Conservation (phyloP, 2,797 vertebrate genomes). For the Hafferia zeledoni region DNA sequence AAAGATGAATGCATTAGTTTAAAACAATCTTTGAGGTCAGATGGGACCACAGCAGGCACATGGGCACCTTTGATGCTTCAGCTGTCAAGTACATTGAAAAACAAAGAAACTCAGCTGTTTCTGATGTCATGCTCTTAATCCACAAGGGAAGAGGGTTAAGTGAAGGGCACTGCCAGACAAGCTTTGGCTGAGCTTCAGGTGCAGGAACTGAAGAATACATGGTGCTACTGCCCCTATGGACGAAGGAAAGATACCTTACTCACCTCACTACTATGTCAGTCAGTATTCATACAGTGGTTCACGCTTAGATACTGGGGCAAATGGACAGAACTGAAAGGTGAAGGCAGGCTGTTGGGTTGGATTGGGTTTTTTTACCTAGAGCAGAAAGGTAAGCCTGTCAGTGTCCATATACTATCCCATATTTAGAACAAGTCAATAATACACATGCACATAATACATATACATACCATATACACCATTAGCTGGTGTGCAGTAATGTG, state of each 20-base stretch:
- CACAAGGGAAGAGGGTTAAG: neutral
- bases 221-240: neutral
- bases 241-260: neutral
- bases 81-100: neutral
- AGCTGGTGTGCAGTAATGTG: neutral
- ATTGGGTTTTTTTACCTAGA: neutral
- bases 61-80: neutral
- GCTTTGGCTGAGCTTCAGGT: neutral
- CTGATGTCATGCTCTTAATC: neutral
- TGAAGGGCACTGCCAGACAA: neutral
- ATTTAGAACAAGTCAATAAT: neutral
- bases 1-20: neutral
- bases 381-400: neutral
- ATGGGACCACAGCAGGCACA: neutral
- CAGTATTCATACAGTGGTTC: neutral
- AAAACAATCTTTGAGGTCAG: neutral
- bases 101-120: neutral
- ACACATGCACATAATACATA: neutral
- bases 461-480: neutral
- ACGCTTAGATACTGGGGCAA: neutral
- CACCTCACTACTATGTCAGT: fast-evolving
- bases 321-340: neutral
- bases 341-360: neutral
- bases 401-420: neutral
- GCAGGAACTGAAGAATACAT: neutral